Evolutionary conservation across 2,113 vertebrate species (phyloP), one percentile per base, ranked within the genome.

Genomic region (Hemiprocne comata): DNA sequence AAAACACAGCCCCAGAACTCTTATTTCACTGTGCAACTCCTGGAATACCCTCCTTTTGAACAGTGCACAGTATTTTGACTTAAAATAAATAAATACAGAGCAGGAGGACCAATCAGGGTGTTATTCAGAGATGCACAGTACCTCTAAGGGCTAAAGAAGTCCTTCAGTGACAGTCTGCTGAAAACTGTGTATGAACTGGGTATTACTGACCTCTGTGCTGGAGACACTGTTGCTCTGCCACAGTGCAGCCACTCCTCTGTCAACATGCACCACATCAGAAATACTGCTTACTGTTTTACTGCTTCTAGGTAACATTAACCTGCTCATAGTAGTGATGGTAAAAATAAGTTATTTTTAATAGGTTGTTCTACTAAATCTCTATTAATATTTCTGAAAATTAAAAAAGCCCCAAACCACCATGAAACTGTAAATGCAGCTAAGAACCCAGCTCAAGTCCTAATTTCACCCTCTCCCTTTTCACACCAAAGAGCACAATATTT

Each of bases 221-320:
- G 19, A 18, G 57, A 29, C 21, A 3, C 18, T 4, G 6, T 7
- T 4, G 13, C 8, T 7, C 16, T 17, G 29, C 46, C n/a, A 5
- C 2, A 10, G 54, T 7, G 1, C 85, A n/a, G 34, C 23, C 46
- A 0, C 10, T 13, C n/a, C 23, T 1, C 53, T 19, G 14, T 7
- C 36, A 6, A 23, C 10, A 5, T 1, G 8, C 23, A 1, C n/a
- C 26, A 7, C 17, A 4, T 7, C 2, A 0, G 3, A 55, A 17
- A 12, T 4, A 2, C 69, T 18, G 42, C 17, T 34, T 24, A 1
- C 6, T 3, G 31, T 15, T 40, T 17, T 9, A 24, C 36, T 46
- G 72, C 61, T 64, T 44, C 21, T 17, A 62, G 33, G 53, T 5
- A 70, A 48, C 24, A 3, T 4, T 4, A 42, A 48, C 24, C 20